phyloP scores from a whole-genome alignment of 1,140 invertebrate species.

The Latrodectus geometricus region DNA sequence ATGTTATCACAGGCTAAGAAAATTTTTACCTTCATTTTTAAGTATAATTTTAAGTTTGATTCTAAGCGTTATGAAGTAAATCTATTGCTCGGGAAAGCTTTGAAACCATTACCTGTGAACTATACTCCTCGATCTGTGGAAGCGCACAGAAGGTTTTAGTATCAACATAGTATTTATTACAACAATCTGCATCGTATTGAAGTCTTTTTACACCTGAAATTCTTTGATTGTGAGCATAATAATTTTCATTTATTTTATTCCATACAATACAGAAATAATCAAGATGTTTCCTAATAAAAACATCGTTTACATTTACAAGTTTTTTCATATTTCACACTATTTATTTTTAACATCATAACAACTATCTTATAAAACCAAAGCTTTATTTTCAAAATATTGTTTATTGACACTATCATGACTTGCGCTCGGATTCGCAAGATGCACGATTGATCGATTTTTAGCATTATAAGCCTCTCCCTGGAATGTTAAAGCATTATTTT shows the following conservation, averaged over 20 bases:
- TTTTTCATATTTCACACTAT: background rate
- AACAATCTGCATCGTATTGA: background rate
- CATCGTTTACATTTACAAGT: background rate
- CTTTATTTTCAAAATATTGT: background rate
- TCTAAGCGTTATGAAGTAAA: background rate
- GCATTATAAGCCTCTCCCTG: background rate
- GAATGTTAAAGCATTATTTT: no score
- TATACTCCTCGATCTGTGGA: background rate
- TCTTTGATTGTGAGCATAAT: background rate
- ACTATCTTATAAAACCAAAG: no score
- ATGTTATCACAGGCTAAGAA: slow-evolving; percentile 9
- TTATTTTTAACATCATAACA: slow-evolving; percentile 3
- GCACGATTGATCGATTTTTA: background rate
- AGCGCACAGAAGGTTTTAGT: background rate
- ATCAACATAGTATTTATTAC: background rate
- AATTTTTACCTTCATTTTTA: background rate
- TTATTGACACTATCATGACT: background rate
- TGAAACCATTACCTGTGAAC: background rate
- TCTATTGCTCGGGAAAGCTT: background rate
- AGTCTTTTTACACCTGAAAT: background rate
- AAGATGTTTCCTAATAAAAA: background rate
- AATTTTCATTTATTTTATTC: background rate
- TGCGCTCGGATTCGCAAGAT: background rate
- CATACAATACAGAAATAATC: background rate
- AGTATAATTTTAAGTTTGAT: slow-evolving; percentile 4